Conservation (phyloP, 2,888 invertebrate genomes). For the Tupiocoris notatus region DNA sequence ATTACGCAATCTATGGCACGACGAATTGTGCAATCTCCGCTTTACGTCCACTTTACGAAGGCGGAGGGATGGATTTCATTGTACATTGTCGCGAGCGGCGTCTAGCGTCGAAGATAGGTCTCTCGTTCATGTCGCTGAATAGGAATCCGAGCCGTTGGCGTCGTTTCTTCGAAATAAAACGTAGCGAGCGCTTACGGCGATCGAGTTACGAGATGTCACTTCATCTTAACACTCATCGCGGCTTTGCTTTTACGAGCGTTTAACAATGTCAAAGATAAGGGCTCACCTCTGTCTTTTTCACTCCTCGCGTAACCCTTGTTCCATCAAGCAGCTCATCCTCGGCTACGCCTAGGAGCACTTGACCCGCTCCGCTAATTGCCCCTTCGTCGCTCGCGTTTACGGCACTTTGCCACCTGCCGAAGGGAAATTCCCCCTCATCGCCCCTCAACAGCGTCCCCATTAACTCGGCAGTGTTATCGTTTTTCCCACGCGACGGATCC, state of each 20-base stretch:
- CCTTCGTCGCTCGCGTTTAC: not conserved
- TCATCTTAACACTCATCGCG: not conserved
- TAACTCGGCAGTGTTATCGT: not conserved
- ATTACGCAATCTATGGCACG: no score
- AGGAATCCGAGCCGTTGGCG: no score
- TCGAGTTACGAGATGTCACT: not conserved
- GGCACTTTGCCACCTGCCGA: not conserved
- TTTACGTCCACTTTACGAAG: no score
- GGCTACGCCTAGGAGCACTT: not conserved
- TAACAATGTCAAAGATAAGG: not conserved
- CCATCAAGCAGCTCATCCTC: not conserved
- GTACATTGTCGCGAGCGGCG: no score
- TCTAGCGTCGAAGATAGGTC: no score
- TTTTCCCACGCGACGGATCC: not conserved
- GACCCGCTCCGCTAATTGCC: not conserved
- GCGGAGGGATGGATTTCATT: no score
- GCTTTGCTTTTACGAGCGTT: not conserved
- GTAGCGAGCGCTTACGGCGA: no score
- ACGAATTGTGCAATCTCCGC: no score
- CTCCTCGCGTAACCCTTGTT: not conserved
- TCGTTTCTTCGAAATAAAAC: no score
- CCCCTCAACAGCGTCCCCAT: not conserved
- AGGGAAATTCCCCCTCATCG: not conserved
- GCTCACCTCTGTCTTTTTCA: not conserved
- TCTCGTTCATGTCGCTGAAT: no score